phyloP scores from a whole-genome alignment of 35 echinoderm and acorn worm genomes.

The Amphiura filiformis region DNA sequence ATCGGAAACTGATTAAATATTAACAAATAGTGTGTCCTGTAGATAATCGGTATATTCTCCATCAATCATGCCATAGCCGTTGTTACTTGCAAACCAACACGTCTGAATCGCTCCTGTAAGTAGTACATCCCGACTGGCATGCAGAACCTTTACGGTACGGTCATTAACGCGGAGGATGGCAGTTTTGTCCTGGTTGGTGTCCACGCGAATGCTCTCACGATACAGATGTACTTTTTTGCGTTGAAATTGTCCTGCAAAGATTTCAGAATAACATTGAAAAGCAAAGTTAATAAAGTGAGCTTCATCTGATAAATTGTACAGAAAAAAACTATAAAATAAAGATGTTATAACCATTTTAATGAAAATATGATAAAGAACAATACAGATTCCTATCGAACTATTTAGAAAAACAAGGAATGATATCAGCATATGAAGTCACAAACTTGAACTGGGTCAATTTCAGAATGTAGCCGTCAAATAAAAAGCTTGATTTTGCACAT shows the following conservation, averaged over 20 bases:
- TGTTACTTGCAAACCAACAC: slow-evolving; percentile 39
- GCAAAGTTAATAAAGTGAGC: neutral
- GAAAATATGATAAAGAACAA: no score
- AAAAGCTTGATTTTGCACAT: no score
- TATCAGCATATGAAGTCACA: no score
- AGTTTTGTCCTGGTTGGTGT: neutral
- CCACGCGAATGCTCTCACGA: neutral
- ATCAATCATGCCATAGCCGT: slow-evolving; percentile 44
- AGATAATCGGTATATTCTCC: slow-evolving; percentile 45
- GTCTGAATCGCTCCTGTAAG: neutral
- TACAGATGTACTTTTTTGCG: slow-evolving; percentile 11
- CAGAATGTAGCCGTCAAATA: no score
- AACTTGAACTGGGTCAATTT: no score
- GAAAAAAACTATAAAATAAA: no score
- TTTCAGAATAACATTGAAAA: neutral
- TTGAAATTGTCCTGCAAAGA: slow-evolving; percentile 35
- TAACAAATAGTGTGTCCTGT: neutral
- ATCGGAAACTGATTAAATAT: neutral
- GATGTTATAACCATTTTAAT: no score
- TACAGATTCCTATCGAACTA: no score
- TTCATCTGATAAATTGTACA: no score
- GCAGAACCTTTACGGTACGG: slow-evolving; percentile 8
- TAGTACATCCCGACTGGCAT: neutral
- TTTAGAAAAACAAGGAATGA: no score
- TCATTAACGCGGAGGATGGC: neutral